phyloP scores from a whole-genome alignment of 2,888 invertebrate genomes.

The Synergus japonicus region DNA sequence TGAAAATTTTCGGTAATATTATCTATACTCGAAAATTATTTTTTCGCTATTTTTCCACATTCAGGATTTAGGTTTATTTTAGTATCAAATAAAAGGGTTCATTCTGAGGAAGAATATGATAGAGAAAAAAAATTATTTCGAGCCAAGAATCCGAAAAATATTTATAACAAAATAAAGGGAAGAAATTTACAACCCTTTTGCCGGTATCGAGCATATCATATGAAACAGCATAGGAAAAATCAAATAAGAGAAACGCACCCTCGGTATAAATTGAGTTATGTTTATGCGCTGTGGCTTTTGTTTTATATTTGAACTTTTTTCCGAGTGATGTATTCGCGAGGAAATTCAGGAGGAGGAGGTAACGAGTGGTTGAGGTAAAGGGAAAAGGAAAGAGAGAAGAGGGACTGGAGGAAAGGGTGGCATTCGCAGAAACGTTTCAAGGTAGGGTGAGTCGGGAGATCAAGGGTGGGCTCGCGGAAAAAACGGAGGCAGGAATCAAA shows the following conservation, averaged over 20 bases:
- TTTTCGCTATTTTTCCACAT: too few species aligned
- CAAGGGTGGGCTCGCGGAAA: slow-evolving; percentile 39
- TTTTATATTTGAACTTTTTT: slow-evolving; percentile 71
- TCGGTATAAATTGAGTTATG: slow-evolving; percentile 61
- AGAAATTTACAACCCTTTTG: not conserved
- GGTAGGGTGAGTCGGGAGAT: slow-evolving; percentile 25
- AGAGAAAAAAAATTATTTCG: not conserved
- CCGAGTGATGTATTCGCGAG: slow-evolving; percentile 67
- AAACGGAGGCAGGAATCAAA: slow-evolving; percentile 67
- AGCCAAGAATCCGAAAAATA: not conserved
- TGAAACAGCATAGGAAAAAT: slow-evolving; percentile 67
- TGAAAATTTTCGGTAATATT: too few species aligned
- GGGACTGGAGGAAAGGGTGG: slow-evolving; percentile 51
- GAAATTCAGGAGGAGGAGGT: slow-evolving; percentile 53
- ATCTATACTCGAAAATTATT: too few species aligned
- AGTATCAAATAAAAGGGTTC: slow-evolving; percentile 31
- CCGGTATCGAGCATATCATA: slow-evolving; percentile 61
- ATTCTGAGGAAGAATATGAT: not conserved
- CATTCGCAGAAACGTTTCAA: slow-evolving; percentile 51
- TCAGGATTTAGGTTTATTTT: not conserved
- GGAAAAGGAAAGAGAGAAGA: slow-evolving; percentile 49
- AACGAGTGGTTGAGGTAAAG: slow-evolving; percentile 44
- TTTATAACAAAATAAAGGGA: not conserved
- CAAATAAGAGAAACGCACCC: slow-evolving; percentile 68
- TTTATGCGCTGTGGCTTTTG: slow-evolving; percentile 66